Evolutionary conservation across 1,140 invertebrate genomes (phyloP), one percentile per base, ranked within the genome.

Genomic region (Dinoponera quadriceps): DNA sequence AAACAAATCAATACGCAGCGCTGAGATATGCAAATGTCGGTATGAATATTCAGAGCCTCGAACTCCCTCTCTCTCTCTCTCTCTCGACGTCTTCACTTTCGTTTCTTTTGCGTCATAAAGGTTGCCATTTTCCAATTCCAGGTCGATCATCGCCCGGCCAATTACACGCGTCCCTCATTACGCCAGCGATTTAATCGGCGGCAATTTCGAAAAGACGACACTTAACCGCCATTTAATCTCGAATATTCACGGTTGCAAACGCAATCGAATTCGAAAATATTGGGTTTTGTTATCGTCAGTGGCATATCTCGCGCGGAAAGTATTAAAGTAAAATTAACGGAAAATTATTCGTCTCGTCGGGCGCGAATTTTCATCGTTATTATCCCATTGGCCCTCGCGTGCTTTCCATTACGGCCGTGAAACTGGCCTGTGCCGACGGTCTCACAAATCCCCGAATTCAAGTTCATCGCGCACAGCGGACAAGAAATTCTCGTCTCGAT

Each of bases 11-110:
- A 57, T 80, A 59, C 33, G 14, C 20, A 27, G n/a, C 29, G 29
- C 14, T 7, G n/a, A 80, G 65, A 22, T 69, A 80, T 80, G 75
- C 33, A 80, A 80, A 80, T 57, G 16, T 14, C 1, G 14, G 65
- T 69, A 80, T 80, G 65, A 80, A 80, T 80, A 80, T 80, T 80
- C 75, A 80, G 51, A 48, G 29, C 44, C 51, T 33, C 51, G n/a
- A 69, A 7, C n/a, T 55, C 63, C 49, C 49, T 44, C 63, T 62
- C 63, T 44, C n/a, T 55, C 63, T 62, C 49, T 44, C 63, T 62
- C 63, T 44, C 75, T n/a, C 54, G 11, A 69, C 22, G 33, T 80
- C 75, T 80, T 80, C 51, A 71, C 75, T 80, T 80, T 78, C 65
- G 27, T 68, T 49, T 69, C 65, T 59, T 80, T 57, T 22, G 33